These are phyloP conservation scores for Hoplostethus mediterraneus DNA, from an alignment of 2,797 vertebrate species.

Conservation along the genomic window DNA sequence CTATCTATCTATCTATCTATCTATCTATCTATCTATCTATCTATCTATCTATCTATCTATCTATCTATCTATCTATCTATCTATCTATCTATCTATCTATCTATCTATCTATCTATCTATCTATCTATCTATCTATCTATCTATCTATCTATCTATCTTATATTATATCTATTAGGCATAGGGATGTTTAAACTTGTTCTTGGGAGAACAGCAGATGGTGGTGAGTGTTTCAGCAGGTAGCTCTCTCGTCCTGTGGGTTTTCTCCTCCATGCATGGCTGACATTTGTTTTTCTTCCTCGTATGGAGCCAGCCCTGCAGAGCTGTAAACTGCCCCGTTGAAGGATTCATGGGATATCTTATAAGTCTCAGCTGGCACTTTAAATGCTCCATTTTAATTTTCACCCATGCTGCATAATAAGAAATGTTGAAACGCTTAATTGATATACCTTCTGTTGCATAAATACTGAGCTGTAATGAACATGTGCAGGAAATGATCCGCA, in stretches of 20 bases:
- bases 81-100: too few relatives aligned
- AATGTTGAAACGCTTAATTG: slow-evolving; percentile 57
- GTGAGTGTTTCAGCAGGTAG: slow-evolving; percentile 49
- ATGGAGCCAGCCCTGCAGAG: slow-evolving; percentile 60
- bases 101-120: neutral
- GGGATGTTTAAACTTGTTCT: slow-evolving; percentile 23
- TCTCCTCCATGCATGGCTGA: slow-evolving; percentile 54
- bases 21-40: too few relatives aligned
- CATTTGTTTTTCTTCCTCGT: slow-evolving; percentile 66
- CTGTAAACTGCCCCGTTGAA: slow-evolving; percentile 70
- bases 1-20: neutral
- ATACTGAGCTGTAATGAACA: slow-evolving; percentile 54
- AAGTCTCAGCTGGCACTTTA: slow-evolving; percentile 67
- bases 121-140: too few relatives aligned
- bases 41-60: neutral
- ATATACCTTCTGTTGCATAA: slow-evolving; percentile 54
- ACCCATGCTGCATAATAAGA: slow-evolving; percentile 59
- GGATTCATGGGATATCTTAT: slow-evolving; percentile 65
- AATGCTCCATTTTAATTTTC: slow-evolving; percentile 64
- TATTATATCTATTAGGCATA: slow-evolving; percentile 12
- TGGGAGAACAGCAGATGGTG: slow-evolving; percentile 58
- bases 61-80: too few relatives aligned
- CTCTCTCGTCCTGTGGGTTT: slow-evolving; percentile 26
- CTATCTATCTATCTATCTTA: too few relatives aligned
- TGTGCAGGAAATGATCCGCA: slow-evolving; percentile 46